Conservation (phyloP, 2,113 vertebrate species). For the Pelvicachromis taeniatus region DNA sequence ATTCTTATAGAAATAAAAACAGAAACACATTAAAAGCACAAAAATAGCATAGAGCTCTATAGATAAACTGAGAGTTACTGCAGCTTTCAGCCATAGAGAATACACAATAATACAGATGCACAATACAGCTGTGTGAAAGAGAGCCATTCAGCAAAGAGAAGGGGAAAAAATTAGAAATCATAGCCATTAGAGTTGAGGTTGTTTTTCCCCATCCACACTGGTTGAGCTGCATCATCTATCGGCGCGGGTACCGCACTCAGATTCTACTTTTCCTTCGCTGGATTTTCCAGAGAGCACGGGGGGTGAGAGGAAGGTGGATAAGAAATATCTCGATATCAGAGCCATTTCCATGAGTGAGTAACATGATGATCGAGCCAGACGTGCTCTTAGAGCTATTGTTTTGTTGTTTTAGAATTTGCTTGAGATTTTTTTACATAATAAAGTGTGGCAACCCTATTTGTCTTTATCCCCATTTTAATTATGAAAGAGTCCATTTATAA, state of each 20-base stretch:
- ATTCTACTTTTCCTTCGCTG: conserved; percentile 21
- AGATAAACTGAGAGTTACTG: not conserved
- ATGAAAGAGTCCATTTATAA: not conserved
- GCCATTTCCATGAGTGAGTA: conserved; percentile 25
- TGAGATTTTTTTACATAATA: not conserved
- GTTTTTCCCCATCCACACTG: not conserved
- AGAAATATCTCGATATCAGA: conserved; percentile 18
- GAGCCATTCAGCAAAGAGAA: conserved; percentile 10
- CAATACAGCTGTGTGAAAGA: not conserved
- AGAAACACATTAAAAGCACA: not conserved
- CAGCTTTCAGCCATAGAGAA: not conserved
- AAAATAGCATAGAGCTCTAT: not conserved
- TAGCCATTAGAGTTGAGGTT: not conserved
- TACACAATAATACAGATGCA: not conserved
- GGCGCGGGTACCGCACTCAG: conserved; percentile 23
- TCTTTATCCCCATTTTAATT: not conserved
- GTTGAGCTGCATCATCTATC: conserved; percentile 31
- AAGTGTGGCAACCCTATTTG: not conserved
- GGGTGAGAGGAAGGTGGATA: conserved; percentile 38
- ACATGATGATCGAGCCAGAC: not conserved
- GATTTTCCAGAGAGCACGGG: conserved; percentile 33
- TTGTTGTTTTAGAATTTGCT: not conserved
- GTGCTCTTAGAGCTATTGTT: not conserved
- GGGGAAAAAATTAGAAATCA: not conserved
- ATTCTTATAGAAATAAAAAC: not conserved